Percentiles rank a stretch among this genome's conserved stretches.
Conservation (phyloP, 2,888 invertebrate genomes). For the Hyposoter didymator region DNA sequence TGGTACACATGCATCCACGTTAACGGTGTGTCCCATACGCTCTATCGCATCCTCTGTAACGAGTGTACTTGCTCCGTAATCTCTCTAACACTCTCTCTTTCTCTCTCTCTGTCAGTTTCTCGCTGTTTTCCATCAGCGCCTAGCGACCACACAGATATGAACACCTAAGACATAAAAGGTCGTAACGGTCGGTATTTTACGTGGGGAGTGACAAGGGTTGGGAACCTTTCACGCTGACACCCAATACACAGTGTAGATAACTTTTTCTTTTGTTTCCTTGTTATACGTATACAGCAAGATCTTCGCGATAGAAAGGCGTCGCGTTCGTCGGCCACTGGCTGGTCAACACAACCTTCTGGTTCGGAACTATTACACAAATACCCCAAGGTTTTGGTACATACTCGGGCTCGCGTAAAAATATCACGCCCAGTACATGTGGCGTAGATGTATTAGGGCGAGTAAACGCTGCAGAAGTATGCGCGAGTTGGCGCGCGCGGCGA, state of each 20-base stretch:
- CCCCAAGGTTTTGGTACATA: background rate
- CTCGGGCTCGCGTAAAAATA: background rate
- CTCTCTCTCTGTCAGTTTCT: too few species aligned
- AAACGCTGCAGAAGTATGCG: constrained; percentile 54
- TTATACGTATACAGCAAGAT: background rate
- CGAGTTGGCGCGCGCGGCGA: constrained; percentile 57
- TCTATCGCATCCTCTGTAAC: constrained; percentile 60
- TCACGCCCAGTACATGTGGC: background rate
- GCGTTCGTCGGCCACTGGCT: too few species aligned
- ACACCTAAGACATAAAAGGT: constrained; percentile 18
- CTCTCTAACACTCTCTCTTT: constrained; percentile 12
- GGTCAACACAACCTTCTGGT: background rate
- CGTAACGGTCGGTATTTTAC: constrained; percentile 17
- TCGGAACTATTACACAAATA: constrained; percentile 3
- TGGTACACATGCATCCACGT: constrained; percentile 64
- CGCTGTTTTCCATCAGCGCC: constrained; percentile 27
- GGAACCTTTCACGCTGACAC: background rate
- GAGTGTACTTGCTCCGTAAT: constrained; percentile 44
- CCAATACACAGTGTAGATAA: background rate
- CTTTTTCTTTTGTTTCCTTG: background rate
- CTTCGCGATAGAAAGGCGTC: background rate
- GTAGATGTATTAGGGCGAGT: constrained; percentile 8
- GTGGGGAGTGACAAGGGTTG: background rate
- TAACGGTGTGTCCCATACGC: constrained; percentile 48
- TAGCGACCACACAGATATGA: constrained; percentile 9